Conservation (phyloP, 2,888 invertebrate genomes). For the Agriopis leucophaearia region DNA sequence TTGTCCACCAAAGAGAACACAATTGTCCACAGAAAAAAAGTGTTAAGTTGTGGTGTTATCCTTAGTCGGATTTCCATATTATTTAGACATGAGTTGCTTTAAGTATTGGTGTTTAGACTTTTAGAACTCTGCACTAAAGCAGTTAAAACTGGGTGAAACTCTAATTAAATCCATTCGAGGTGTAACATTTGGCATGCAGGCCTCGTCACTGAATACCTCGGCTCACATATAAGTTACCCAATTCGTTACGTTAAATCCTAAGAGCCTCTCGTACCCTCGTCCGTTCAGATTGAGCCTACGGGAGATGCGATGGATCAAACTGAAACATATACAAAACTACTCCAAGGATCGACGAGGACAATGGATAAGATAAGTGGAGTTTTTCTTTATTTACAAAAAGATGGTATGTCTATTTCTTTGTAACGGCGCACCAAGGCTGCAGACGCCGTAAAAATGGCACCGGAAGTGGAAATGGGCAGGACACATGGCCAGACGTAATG, state of each 20-base stretch:
- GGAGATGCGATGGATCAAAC: slow-evolving; percentile 69
- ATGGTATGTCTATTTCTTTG: no score
- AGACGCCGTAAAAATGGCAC: no score
- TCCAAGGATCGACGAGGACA: background rate
- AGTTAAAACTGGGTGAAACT: slow-evolving; percentile 4
- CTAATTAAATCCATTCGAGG: slow-evolving; percentile 2
- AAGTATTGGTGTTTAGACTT: background rate
- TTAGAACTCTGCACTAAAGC: background rate
- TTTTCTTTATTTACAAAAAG: no score
- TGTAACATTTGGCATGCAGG: slow-evolving; percentile 22
- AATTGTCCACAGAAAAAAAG: no score
- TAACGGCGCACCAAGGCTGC: no score
- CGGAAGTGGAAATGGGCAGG: no score
- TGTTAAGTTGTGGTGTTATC: no score
- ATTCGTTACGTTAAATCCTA: slow-evolving; percentile 74
- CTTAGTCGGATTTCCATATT: no score
- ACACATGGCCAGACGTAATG: no score
- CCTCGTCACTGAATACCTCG: slow-evolving; percentile 51
- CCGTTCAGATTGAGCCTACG: slow-evolving; percentile 72
- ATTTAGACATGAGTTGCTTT: no score
- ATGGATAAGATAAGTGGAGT: slow-evolving; percentile 10
- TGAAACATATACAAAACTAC: slow-evolving; percentile 60
- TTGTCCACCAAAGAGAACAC: no score
- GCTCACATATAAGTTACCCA: slow-evolving; percentile 71
- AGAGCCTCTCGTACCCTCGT: slow-evolving; percentile 62